Evolutionary conservation across 2,888 invertebrate species (phyloP), one percentile per base, ranked within the genome.

Genomic region (Microctonus hyperodae): DNA sequence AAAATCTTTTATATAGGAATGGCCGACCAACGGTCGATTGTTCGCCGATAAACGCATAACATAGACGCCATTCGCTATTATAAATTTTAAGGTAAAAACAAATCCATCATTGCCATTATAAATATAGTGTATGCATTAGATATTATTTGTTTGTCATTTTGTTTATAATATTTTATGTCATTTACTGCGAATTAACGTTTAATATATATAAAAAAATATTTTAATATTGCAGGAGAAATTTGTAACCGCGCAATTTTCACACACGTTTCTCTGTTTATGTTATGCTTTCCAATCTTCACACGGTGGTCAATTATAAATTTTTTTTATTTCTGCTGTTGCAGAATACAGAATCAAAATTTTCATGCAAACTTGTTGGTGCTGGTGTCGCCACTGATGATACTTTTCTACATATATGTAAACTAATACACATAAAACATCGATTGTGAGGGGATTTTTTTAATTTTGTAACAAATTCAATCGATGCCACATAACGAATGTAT

Each of bases 71-170:
- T 44, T 44, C 44, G 44, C n/a, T 16, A 44, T n/a, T 5, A 44
- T 20, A 44, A 44, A 44, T 44, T 44, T 44, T n/a, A 16, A 44
- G 44, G 44, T 44, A 44, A 44, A 44, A 11, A 61, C 28, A 31
- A 63, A 51, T 20, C 11, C 51, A 48, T 50, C 55, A 37, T 59
- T 51, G 37, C 20, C 20, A 31, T 64, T 33, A 37, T 25, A 23
- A 31, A 28, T 37, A 22, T 37, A 22, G 66, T 60, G 66, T 66
- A 58, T 55, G 69, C 66, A 69, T 48, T 35, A 22, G 13, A 48
- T 51, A 28, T 55, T 64, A 31, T 56, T 44, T 16, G 44, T 16
- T 44, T 44, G 44, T 44, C 44, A 44, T 2, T 44, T 16, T 6
- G 9, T n/a, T 44, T 16, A 7, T 44, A 5, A 28, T 5, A 28